Evolutionary conservation across 2,797 vertebrate genomes (phyloP), one percentile per base, ranked within the genome.

Genomic region (Heteromormyrus szaboi): DNA sequence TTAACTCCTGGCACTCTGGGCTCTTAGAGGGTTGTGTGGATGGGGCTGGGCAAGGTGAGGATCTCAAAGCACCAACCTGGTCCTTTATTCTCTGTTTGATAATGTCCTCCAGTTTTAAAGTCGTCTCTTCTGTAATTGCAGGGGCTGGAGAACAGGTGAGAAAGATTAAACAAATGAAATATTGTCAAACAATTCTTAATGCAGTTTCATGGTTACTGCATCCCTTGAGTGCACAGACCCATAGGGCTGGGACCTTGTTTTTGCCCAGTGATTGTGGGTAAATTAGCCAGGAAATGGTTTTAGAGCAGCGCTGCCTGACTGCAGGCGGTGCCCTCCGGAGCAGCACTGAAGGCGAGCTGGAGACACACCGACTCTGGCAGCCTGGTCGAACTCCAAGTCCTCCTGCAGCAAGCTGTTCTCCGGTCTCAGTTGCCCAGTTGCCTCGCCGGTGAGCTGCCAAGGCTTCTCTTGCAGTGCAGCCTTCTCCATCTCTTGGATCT

Each of bases 41-140:
- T 46, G 76, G 17, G 7, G 76, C 4, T 22, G 9, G 41, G 19
- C 17, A 9, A 81, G 37, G 5, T 46, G 22, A 56, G 7, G 9
- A 37, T 48, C n/a, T 54, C 9, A 14, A 9, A 59, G 29, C 19
- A 94, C 91, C 88, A 84, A 99, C 99, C 97, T 98, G 96, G 92
- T 99, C 99, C 95, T 97, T 95, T 93, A 99, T 98, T 93, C 99
- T 97, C 93, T 99, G 98, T 93, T 97, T 99, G 92, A 99, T 99
- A 56, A 99, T 95, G 90, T 99, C 98, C 93, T 99, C 98, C 4
- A 99, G 96, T 68, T 97, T 95, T 81, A 99, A 93, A 2, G 98
- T 99, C 37, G 97, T 99, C 93, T 99, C 98, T 90, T 99, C 99
- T 0, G 99, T 99, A 90, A 98, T 95, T 48, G 97, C 93, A 88